Conservation (phyloP, 2,113 vertebrate species). For the Ellobius talpinus region DNA sequence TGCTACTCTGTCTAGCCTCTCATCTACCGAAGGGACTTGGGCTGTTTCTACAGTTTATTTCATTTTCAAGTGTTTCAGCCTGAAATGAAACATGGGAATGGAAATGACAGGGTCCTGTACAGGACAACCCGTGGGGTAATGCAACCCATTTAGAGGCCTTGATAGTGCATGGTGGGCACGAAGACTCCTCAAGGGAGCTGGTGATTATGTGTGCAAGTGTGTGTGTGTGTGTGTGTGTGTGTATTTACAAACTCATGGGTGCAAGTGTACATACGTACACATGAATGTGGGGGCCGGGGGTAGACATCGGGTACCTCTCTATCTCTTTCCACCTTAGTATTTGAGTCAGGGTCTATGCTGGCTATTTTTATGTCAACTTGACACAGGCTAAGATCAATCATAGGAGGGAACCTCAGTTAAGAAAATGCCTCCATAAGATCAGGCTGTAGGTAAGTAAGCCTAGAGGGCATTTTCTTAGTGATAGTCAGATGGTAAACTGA, state of each 20-base stretch:
- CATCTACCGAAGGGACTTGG: neutral
- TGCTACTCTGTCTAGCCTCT: neutral
- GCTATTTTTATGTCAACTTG: neutral
- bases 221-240: neutral
- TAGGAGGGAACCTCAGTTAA: neutral
- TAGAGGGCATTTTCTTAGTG: neutral
- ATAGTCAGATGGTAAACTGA: neutral
- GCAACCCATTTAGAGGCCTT: neutral
- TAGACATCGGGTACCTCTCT: neutral
- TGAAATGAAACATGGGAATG: too few relatives aligned
- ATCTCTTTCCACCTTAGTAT: neutral
- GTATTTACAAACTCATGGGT: neutral
- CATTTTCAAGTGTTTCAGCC: neutral
- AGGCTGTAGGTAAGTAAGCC: neutral
- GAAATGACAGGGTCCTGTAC: too few relatives aligned
- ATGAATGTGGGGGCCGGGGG: neutral
- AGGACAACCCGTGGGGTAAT: too few relatives aligned
- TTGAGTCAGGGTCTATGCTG: neutral
- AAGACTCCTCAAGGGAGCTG: neutral
- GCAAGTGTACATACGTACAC: neutral
- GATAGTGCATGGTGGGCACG: fast-evolving
- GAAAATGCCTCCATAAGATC: neutral
- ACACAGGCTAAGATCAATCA: neutral
- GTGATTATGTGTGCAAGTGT: neutral
- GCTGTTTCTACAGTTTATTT: neutral